These are phyloP conservation scores for Kryptolebias marmoratus DNA, from an alignment of 2,113 vertebrate species.

Conservation along the genomic window DNA sequence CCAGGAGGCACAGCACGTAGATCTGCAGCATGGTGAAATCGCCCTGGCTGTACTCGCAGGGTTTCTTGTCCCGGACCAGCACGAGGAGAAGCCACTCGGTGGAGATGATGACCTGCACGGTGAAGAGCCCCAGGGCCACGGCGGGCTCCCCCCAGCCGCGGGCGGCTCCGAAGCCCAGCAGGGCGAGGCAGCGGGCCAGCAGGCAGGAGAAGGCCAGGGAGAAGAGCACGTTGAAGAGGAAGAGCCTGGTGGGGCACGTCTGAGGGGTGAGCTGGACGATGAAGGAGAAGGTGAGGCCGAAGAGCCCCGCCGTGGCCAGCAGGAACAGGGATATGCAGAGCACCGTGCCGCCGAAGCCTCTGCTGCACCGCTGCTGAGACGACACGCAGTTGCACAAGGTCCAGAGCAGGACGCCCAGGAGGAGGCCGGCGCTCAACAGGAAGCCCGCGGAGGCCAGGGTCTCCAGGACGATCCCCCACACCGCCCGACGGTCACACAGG, in stretches of 20 bases:
- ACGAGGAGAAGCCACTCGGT: conserved; percentile 84
- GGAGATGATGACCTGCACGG: conserved; percentile 88
- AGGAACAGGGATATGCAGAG: conserved; percentile 85
- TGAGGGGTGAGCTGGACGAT: conserved; percentile 79
- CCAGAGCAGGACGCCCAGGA: conserved; percentile 80
- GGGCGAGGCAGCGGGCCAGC: conserved; percentile 79
- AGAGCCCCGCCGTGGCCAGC: conserved; percentile 84
- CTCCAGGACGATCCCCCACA: conserved; percentile 90
- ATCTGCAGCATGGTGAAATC: conserved; percentile 91
- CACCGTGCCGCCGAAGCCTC: conserved; percentile 63
- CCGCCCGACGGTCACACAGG: conserved; percentile 80
- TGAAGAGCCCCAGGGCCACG: conserved; percentile 79
- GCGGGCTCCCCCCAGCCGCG: conserved; percentile 79
- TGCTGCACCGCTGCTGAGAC: neutral
- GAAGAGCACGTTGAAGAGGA: conserved; percentile 90
- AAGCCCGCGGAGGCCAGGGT: conserved; percentile 82
- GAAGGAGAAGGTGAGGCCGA: conserved; percentile 90
- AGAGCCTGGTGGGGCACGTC: conserved; percentile 88
- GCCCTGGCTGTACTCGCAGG: conserved; percentile 73
- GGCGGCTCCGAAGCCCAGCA: conserved; percentile 79
- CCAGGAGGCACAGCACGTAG: conserved; percentile 88
- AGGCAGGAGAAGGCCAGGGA: conserved; percentile 90
- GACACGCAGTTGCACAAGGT: conserved; percentile 72
- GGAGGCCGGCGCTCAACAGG: conserved; percentile 78
- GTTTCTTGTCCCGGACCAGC: conserved; percentile 65